These are phyloP conservation scores for Micropoecilia bifurca DNA, from an alignment of 2,797 vertebrate genomes.

Conservation along the genomic window DNA sequence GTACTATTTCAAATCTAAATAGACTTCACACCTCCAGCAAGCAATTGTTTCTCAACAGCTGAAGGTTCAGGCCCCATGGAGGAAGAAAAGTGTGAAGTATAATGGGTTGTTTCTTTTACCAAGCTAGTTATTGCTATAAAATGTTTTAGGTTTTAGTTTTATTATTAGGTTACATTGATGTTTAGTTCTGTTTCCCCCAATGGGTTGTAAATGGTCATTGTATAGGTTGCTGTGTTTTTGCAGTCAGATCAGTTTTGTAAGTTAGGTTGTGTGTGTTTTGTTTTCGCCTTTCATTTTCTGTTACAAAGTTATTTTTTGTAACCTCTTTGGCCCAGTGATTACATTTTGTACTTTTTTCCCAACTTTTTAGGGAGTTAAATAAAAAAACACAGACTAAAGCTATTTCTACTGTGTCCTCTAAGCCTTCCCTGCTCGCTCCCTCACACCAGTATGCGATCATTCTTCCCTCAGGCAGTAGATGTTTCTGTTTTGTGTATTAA, in stretches of 20 bases:
- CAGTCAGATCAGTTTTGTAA: neutral
- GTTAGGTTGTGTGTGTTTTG: neutral
- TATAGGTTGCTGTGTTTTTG: neutral
- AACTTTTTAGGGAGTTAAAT: neutral
- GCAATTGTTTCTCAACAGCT: too few species aligned
- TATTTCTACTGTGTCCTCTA: neutral
- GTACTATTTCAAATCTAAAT: too few species aligned
- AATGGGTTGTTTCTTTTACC: too few species aligned
- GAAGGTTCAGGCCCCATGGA: too few species aligned
- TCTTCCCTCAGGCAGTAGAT: neutral
- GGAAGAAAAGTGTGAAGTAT: too few species aligned
- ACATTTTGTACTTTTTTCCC: neutral
- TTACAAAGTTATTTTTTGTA: too few species aligned
- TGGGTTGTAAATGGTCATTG: neutral
- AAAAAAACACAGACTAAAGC: neutral
- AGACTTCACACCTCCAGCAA: too few species aligned
- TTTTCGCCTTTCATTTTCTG: neutral
- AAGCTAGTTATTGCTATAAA: neutral
- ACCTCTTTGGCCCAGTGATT: too few species aligned
- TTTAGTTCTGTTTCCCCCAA: neutral
- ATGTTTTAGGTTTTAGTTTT: neutral
- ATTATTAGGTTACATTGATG: neutral
- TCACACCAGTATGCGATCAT: slow-evolving; percentile 6
- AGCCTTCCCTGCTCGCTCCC: neutral
- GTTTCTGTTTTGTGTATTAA: slow-evolving; percentile 8